These are phyloP conservation scores for Phortica magna DNA, from an alignment of 2,888 invertebrate species.

Conservation along the genomic window DNA sequence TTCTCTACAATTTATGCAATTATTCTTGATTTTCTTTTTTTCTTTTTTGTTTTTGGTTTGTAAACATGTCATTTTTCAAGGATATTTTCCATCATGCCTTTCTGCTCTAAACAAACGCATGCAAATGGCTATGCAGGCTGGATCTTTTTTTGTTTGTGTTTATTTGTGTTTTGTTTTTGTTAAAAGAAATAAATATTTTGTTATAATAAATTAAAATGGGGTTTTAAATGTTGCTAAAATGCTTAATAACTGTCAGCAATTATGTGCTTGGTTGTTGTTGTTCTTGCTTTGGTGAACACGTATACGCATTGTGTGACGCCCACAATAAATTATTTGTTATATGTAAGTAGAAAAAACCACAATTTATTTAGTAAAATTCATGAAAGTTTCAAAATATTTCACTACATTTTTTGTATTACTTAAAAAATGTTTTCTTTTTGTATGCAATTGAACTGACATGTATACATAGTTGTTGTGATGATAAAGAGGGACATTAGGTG, in stretches of 20 bases:
- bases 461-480: too few relatives aligned
- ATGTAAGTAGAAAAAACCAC: background rate
- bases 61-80: conserved; percentile 1
- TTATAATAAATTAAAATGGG: conserved; percentile 16
- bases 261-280: background rate
- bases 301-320: background rate
- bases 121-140: background rate
- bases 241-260: conserved; percentile 11
- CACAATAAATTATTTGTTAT: background rate
- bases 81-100: conserved; percentile 2
- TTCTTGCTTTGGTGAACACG: background rate
- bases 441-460: background rate
- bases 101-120: conserved; percentile 13
- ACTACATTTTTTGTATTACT: too few relatives aligned
- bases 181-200: background rate
- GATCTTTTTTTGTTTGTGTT: background rate
- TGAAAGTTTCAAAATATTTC: background rate
- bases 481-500: too few relatives aligned
- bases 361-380: background rate
- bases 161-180: background rate
- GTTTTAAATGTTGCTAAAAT: background rate
- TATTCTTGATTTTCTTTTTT: too few relatives aligned
- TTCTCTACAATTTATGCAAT: conserved; percentile 13
- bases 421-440: background rate
- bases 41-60: background rate